phyloP scores from a whole-genome alignment of 2,888 invertebrate species.

The Slavum lentiscoides region DNA sequence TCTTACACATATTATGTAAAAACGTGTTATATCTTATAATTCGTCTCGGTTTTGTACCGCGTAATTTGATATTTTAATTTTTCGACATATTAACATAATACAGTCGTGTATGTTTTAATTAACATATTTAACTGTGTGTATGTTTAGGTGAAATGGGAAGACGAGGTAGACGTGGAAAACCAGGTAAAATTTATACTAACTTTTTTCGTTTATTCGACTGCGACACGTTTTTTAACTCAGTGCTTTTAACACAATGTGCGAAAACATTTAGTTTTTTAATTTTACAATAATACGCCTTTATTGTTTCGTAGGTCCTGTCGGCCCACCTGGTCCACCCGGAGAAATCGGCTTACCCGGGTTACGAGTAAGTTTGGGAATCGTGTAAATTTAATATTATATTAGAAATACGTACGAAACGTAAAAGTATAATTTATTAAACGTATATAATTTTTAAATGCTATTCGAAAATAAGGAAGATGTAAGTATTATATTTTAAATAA shows the following conservation, averaged over 20 bases:
- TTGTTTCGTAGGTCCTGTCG: slow-evolving; percentile 56
- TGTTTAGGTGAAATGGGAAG: slow-evolving; percentile 56
- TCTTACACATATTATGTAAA: neutral
- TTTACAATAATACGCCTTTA: neutral
- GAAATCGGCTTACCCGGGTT: slow-evolving; percentile 54
- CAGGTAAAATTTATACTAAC: slow-evolving; percentile 57
- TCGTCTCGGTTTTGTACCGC: neutral
- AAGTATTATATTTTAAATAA: neutral
- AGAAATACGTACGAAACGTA: neutral
- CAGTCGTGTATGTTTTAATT: too few relatives aligned
- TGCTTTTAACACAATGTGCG: neutral
- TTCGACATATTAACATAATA: neutral
- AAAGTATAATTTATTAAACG: neutral
- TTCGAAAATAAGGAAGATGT: slow-evolving; percentile 31
- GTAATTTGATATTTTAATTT: neutral
- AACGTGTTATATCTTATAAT: neutral
- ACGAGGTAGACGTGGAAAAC: slow-evolving; percentile 72
- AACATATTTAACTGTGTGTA: slow-evolving; percentile 53
- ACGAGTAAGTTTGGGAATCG: slow-evolving; percentile 18
- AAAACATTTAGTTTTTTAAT: neutral
- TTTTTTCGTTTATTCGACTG: neutral
- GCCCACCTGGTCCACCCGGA: slow-evolving; percentile 59
- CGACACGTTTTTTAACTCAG: neutral
- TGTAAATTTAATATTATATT: neutral
- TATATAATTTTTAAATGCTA: slow-evolving; percentile 6